Evolutionary conservation across 1,140 invertebrate genomes (phyloP), one percentile per base, ranked within the genome.

Genomic region (Branchinecta lynchi): DNA sequence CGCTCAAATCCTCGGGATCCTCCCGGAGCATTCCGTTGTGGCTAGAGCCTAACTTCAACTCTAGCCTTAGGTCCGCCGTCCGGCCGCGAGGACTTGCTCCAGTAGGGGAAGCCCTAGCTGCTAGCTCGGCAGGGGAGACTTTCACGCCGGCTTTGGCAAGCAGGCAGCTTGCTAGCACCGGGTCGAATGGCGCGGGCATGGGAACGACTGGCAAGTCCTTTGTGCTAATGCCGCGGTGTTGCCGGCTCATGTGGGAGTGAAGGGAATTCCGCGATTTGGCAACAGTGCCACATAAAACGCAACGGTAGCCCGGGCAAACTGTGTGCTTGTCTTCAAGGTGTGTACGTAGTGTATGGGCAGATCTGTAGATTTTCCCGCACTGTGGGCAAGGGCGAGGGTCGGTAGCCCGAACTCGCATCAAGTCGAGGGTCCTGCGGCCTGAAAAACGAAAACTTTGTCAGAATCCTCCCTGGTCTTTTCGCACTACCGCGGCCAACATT

Each of bases 261-360:
- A 93, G 80, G 0, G 89, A 92, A 78, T 94, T 94, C 45, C 91
- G 82, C 0, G 89, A 92, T 77, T 93, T 93, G 45, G 91, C 91
- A 17, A 93, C 90, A 2, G 91, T 93, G 44, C 91, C 91, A 78
- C 91, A 93, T 1, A 93, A 81, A 3, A 93, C 90, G 77, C 91
- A 94, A 20, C 91, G 84, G 75, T 93, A 94, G 44, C 91, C 91
- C 1, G 90, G 90, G 76, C 91, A 94, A 73, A 93, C 86, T 7
- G 91, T 93, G 78, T 93, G 90, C 76, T 93, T 93, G 77, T 93
- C 90, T 78, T 93, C 91, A 70, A 93, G 81, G 79, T 93, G 91
- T 7, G 91, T 93, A 66, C 90, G 83, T 70, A 93, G 80, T 0
- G 91, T 93, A 76, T 93, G 91, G 3, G 91, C 91, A 7, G 89